phyloP scores from a whole-genome alignment of 2,113 vertebrate genomes.

The Aramus guarauna region DNA sequence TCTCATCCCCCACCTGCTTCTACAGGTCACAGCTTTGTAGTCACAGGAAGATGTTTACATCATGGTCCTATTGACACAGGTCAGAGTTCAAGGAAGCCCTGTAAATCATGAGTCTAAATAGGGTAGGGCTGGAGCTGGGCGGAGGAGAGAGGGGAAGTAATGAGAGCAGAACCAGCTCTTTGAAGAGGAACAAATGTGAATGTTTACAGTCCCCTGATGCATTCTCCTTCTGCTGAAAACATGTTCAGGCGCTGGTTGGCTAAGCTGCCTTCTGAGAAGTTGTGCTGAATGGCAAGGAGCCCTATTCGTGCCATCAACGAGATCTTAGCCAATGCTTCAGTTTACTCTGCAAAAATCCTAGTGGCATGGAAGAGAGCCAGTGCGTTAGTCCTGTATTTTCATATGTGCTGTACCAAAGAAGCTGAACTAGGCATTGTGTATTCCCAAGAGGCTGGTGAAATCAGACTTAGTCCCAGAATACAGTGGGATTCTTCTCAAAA shows the following conservation, averaged over 20 bases:
- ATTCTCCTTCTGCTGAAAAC: conserved; percentile 15
- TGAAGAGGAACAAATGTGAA: conserved; percentile 60
- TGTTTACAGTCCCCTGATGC: conserved; percentile 33
- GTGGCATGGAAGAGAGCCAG: background rate
- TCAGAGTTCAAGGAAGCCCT: conserved; percentile 65
- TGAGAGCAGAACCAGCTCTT: conserved; percentile 34
- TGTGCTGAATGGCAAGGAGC: background rate
- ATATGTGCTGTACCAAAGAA: background rate
- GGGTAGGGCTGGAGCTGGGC: background rate
- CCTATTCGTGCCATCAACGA: background rate
- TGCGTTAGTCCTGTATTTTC: background rate
- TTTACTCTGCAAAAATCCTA: background rate
- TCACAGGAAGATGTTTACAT: conserved; percentile 43
- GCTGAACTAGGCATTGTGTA: background rate
- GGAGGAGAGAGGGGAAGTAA: background rate
- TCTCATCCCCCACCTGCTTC: conserved; percentile 51
- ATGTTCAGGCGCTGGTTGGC: background rate
- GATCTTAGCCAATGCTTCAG: background rate
- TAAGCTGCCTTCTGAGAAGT: conserved; percentile 35
- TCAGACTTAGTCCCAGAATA: background rate
- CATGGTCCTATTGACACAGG: conserved; percentile 1
- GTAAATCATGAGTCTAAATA: conserved; percentile 63
- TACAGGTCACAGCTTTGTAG: conserved; percentile 33
- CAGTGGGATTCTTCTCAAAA: background rate
- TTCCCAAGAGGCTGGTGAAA: background rate